Conservation (phyloP, 2,113 vertebrate species). For the Lophius piscatorius region DNA sequence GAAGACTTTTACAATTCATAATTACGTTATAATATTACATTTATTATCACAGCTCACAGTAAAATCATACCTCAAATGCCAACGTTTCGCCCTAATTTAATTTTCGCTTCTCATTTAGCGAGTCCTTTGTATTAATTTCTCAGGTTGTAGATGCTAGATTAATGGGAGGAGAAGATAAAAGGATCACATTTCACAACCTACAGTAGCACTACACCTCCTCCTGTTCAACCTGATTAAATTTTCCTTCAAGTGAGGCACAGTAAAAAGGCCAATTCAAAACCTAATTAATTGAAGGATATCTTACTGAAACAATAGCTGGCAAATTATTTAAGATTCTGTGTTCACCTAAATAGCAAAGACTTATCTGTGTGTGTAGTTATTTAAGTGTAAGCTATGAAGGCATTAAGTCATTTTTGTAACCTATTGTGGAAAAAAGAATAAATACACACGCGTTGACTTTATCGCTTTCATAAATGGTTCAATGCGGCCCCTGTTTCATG, state of each 20-base stretch:
- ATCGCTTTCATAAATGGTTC: too few species aligned
- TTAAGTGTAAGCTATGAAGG: too few species aligned
- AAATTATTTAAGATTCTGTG: too few species aligned
- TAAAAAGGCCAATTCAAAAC: conserved; percentile 16
- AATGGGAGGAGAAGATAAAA: conserved; percentile 25
- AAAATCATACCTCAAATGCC: conserved; percentile 24
- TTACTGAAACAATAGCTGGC: not conserved
- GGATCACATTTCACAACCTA: conserved; percentile 19
- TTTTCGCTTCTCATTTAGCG: conserved; percentile 20
- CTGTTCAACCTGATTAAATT: conserved; percentile 21
- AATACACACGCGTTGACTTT: too few species aligned
- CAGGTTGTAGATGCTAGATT: conserved; percentile 28
- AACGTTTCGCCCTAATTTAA: conserved; percentile 30
- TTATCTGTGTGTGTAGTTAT: too few species aligned
- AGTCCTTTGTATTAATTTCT: conserved; percentile 34
- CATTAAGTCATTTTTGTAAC: too few species aligned
- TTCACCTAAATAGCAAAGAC: too few species aligned
- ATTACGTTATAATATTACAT: conserved; percentile 17
- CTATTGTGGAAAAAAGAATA: too few species aligned
- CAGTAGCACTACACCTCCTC: not conserved
- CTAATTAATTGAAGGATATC: conserved; percentile 3
- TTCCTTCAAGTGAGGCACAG: not conserved
- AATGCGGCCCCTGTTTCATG: too few species aligned
- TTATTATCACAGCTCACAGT: not conserved
- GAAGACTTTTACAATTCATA: conserved; percentile 14